Evolutionary conservation across 2,888 invertebrate species (phyloP).

Genomic region (Nemoura dubitans): DNA sequence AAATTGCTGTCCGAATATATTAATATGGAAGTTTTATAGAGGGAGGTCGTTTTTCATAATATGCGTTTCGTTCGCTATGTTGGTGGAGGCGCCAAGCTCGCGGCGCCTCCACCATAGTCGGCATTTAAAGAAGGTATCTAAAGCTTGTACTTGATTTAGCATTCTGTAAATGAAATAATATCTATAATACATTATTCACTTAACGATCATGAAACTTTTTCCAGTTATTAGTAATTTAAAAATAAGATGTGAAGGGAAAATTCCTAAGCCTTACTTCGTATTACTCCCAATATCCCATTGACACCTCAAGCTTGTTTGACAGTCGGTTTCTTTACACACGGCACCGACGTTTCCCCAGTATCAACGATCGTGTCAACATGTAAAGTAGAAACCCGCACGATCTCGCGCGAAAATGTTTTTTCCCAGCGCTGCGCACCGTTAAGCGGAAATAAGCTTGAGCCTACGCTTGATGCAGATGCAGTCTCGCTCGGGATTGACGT

Average conservation of each 20-base stretch:
- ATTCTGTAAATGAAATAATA: too few species aligned
- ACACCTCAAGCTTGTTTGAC: neutral
- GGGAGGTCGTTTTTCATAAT: neutral
- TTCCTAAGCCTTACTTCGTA: too few species aligned
- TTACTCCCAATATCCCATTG: too few species aligned
- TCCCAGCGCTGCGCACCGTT: neutral
- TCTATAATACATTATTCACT: too few species aligned
- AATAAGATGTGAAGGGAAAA: too few species aligned
- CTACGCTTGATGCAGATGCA: neutral
- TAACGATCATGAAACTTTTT: too few species aligned
- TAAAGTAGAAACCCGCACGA: neutral
- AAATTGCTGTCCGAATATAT: neutral
- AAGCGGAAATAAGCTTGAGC: slow-evolving; percentile 27
- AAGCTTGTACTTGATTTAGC: too few species aligned
- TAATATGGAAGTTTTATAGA: neutral
- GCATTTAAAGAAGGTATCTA: too few species aligned
- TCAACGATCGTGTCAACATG: slow-evolving; percentile 3
- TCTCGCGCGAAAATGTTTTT: slow-evolving; percentile 16
- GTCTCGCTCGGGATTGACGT: slow-evolving; percentile 16
- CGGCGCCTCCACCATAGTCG: neutral
- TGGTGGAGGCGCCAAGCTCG: neutral
- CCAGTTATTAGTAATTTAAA: too few species aligned
- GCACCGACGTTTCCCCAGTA: neutral
- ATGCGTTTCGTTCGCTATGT: neutral
- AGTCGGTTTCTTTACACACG: neutral